phyloP scores from a whole-genome alignment of 2,113 vertebrate genomes.

The Thoracochromis brauschi region DNA sequence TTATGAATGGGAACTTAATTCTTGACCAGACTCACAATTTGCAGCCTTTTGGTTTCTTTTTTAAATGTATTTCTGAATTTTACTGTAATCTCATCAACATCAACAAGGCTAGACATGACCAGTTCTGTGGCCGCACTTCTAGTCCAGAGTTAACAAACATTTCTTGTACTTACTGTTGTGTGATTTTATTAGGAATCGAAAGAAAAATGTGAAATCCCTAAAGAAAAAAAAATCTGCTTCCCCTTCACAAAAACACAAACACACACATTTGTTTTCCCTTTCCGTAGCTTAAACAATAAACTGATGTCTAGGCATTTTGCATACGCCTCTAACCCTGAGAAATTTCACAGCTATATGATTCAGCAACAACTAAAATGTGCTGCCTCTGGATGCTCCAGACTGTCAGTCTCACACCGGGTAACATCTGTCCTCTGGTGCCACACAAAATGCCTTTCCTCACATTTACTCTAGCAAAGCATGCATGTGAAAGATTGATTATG shows the following conservation, averaged over 20 bases:
- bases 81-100: neutral
- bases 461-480: neutral
- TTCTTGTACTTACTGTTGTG: neutral
- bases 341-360: conserved; percentile 25
- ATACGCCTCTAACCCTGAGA: neutral
- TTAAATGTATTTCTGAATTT: neutral
- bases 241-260: neutral
- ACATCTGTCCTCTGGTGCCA: conserved; percentile 51
- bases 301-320: neutral
- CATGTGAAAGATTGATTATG: neutral
- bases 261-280: neutral
- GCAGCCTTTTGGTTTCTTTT: neutral
- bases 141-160: neutral
- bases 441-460: neutral
- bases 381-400: conserved; percentile 25
- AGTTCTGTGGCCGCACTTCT: neutral
- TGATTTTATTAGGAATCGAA: neutral
- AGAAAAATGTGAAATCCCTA: neutral
- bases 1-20: neutral
- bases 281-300: neutral
- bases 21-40: neutral
- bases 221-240: neutral
- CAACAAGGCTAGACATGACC: neutral
- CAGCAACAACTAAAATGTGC: conserved; percentile 30
- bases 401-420: conserved; percentile 46